phyloP scores from a whole-genome alignment of 2,888 invertebrate species.

The Hirtodrosophila alboralis region DNA sequence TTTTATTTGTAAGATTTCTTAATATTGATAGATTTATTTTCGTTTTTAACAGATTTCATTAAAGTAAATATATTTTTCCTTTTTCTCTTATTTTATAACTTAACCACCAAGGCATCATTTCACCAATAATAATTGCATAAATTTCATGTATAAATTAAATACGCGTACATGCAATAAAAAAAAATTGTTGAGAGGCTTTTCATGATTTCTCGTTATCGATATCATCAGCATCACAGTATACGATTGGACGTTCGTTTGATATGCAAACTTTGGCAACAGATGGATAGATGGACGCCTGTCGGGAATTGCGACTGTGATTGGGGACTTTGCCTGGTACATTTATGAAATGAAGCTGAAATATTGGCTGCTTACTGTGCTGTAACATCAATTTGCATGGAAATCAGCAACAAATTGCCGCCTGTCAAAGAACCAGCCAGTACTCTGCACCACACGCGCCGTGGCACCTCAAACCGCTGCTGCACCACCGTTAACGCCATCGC shows the following conservation, averaged over 20 bases:
- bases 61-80: no score
- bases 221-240: constrained; percentile 12
- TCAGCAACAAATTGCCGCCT: constrained; percentile 52
- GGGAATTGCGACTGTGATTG: constrained; percentile 53
- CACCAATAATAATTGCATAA: constrained; percentile 26
- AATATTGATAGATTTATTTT: no score
- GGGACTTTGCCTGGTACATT: constrained; percentile 54
- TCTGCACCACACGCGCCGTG: constrained; percentile 6
- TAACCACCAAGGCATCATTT: background rate
- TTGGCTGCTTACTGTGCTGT: constrained; percentile 75
- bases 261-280: constrained; percentile 64
- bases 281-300: constrained; percentile 15
- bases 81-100: no score
- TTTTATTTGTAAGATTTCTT: no score
- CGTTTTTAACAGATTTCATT: background rate
- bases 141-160: constrained; percentile 64
- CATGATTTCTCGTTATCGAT: constrained; percentile 24
- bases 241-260: constrained; percentile 51
- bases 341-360: constrained; percentile 75
- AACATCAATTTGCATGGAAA: constrained; percentile 76
- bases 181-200: constrained; percentile 22
- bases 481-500: background rate
- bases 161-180: constrained; percentile 9
- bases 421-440: constrained; percentile 49
- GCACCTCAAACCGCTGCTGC: background rate